These are phyloP conservation scores for Willisornis vidua DNA, from an alignment of 2,113 vertebrate genomes.

Conservation along the genomic window DNA sequence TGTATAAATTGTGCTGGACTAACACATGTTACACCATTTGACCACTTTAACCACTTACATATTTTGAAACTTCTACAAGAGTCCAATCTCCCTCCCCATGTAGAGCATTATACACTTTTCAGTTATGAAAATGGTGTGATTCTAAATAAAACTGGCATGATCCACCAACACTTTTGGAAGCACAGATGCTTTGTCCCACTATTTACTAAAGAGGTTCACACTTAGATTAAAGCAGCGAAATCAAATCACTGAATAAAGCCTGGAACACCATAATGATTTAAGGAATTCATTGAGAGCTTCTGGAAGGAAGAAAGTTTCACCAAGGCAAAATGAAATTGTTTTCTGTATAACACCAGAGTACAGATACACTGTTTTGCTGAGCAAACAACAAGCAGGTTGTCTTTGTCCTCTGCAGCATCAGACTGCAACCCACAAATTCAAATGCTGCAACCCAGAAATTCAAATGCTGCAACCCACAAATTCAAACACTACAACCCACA, in stretches of 20 bases:
- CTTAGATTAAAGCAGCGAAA: conserved; percentile 68
- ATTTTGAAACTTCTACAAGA: not conserved
- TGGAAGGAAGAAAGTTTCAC: conserved; percentile 16
- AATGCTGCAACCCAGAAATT: not conserved
- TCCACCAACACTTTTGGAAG: conserved; percentile 67
- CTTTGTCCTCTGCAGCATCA: not conserved
- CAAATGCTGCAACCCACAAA: not conserved
- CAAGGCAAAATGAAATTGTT: conserved; percentile 19
- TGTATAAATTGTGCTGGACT: not conserved
- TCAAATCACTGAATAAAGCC: conserved; percentile 62
- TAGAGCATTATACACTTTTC: conserved; percentile 14
- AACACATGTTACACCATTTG: not conserved
- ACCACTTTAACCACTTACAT: not conserved
- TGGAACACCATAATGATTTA: conserved; percentile 52
- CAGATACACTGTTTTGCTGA: not conserved
- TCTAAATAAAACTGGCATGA: conserved; percentile 65
- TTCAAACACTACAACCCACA: not conserved
- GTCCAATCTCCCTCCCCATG: not conserved
- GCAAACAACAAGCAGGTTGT: not conserved
- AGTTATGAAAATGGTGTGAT: conserved; percentile 48
- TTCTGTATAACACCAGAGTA: not conserved
- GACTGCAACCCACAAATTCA: not conserved
- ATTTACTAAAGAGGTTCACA: conserved; percentile 70
- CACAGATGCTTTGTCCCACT: conserved; percentile 72
- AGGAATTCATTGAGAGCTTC: conserved; percentile 17